Conservation (phyloP, 2,888 invertebrate species). For the Lithophane ornitopus region DNA sequence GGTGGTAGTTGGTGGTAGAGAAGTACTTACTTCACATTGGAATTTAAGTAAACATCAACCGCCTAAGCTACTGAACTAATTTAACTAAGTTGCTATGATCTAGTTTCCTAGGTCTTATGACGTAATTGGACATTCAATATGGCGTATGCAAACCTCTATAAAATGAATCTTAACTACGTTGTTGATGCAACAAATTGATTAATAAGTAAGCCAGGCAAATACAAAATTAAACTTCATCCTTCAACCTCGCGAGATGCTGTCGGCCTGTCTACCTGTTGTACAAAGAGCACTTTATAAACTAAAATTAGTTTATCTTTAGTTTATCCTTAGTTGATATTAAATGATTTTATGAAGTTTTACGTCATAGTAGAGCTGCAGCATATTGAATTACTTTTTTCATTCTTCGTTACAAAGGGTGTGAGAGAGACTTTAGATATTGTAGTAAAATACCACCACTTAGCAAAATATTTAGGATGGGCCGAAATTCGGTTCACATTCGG, state of each 20-base stretch:
- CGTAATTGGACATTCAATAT: conserved; percentile 7
- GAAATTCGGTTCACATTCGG: too few relatives aligned
- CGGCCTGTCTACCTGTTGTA: not conserved
- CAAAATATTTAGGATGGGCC: not conserved
- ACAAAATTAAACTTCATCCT: not conserved
- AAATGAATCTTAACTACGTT: not conserved
- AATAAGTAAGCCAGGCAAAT: not conserved
- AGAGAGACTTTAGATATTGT: not conserved
- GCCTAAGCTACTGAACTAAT: conserved; percentile 8
- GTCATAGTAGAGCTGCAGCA: not conserved
- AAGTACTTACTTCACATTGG: not conserved
- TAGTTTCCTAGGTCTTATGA: conserved; percentile 19
- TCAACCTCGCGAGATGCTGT: not conserved
- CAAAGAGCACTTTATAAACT: not conserved
- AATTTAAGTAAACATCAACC: not conserved
- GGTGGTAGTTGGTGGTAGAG: not conserved
- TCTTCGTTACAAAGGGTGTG: not conserved
- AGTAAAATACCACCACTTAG: not conserved
- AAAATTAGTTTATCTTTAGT: not conserved
- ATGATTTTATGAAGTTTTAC: not conserved
- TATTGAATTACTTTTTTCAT: not conserved
- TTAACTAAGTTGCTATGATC: conserved; percentile 23
- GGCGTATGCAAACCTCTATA: not conserved
- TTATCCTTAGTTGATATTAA: not conserved
- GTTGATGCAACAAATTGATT: conserved; percentile 11